phyloP scores from a whole-genome alignment of 2,888 invertebrate genomes.

The Adelognathus sp. region DNA sequence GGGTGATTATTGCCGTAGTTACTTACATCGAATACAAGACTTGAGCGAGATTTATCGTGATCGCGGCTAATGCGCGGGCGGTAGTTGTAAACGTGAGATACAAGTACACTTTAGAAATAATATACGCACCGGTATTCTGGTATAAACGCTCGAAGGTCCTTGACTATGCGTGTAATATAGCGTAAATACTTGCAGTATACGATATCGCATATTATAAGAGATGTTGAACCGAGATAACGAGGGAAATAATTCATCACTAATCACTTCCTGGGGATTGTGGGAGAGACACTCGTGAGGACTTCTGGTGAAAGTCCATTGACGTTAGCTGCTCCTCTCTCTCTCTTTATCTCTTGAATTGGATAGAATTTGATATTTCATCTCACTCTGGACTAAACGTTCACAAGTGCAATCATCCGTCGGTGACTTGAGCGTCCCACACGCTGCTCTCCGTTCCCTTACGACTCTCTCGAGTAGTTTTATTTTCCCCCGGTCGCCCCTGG shows the following conservation, averaged over 20 bases:
- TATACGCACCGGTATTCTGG: slow-evolving; percentile 11
- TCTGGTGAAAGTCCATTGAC: slow-evolving; percentile 72
- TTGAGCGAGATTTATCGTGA: slow-evolving; percentile 43
- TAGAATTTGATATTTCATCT: slow-evolving; percentile 15
- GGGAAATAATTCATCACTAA: slow-evolving; percentile 71
- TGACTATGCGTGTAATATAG: slow-evolving; percentile 49
- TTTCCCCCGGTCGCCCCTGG: too few relatives aligned
- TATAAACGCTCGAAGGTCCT: slow-evolving; percentile 8
- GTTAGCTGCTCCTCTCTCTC: slow-evolving; percentile 47
- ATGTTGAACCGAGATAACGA: slow-evolving; percentile 65
- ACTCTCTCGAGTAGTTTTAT: slow-evolving; percentile 2
- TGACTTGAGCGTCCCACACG: slow-evolving; percentile 57
- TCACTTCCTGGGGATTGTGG: slow-evolving; percentile 68
- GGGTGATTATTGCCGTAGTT: slow-evolving; percentile 43
- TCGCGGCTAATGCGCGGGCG: slow-evolving; percentile 45
- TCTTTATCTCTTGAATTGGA: slow-evolving; percentile 9
- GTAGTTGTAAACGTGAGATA: slow-evolving; percentile 48
- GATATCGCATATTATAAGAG: slow-evolving; percentile 55
- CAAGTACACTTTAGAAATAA: slow-evolving; percentile 42
- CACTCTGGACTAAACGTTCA: slow-evolving; percentile 65
- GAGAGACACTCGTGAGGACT: slow-evolving; percentile 61
- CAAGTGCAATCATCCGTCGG: slow-evolving; percentile 38
- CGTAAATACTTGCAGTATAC: slow-evolving; percentile 48
- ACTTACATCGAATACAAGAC: slow-evolving; percentile 49
- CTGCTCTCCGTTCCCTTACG: slow-evolving; percentile 12